Conservation (phyloP, 2,113 vertebrate species). For the Lycocorax pyrrhopterus region DNA sequence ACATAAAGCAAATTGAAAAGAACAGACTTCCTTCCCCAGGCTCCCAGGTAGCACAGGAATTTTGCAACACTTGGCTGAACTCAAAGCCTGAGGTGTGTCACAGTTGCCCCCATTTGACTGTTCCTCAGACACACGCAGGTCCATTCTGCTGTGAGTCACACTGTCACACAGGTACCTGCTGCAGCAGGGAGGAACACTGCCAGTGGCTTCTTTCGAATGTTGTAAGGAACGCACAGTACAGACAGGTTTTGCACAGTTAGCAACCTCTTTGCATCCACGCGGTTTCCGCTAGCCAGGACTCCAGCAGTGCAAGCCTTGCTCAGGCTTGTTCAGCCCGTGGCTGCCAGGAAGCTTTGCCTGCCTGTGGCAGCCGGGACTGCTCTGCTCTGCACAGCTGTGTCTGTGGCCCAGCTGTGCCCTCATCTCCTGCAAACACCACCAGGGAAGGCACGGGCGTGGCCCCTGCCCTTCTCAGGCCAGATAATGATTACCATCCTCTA, state of each 20-base stretch:
- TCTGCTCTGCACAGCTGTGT: neutral
- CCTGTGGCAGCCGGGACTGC: neutral
- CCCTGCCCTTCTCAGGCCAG: neutral
- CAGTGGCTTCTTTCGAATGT: neutral
- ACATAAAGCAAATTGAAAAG: neutral
- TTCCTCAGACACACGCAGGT: neutral
- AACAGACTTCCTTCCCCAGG: neutral
- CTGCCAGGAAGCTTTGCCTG: neutral
- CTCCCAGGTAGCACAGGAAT: neutral
- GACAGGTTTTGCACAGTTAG: neutral
- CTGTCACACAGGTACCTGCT: neutral
- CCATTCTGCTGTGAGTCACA: neutral
- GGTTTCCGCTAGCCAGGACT: neutral
- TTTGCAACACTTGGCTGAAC: neutral
- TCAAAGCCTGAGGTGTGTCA: neutral
- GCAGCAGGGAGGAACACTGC: neutral
- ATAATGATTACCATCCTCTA: neutral
- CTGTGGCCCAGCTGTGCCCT: neutral
- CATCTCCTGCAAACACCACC: neutral
- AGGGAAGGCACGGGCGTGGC: neutral
- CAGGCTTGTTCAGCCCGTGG: accelerated
- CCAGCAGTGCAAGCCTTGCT: neutral
- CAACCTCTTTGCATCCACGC: neutral
- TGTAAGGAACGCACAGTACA: neutral
- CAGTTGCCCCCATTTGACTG: neutral